A percentile compares a stretch with the other conserved stretches of the same genome.
Conservation (phyloP, 2,797 vertebrate genomes). For the Cyprinella venusta region DNA sequence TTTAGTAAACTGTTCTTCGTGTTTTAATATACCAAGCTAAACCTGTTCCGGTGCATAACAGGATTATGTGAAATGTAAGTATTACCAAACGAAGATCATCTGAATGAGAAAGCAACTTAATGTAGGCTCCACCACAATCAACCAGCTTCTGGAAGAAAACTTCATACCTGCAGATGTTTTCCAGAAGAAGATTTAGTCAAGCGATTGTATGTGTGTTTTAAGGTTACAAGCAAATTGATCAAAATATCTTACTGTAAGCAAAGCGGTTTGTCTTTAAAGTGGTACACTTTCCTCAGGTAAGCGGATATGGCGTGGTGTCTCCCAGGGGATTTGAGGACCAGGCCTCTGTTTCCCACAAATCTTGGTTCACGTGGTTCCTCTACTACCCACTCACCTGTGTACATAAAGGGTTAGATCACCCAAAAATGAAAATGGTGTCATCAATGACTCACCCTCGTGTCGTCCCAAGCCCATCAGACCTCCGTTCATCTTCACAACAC, state of each 20-base stretch:
- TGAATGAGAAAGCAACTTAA: conserved; percentile 65
- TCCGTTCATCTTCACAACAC: too few relatives aligned
- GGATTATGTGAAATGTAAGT: not conserved
- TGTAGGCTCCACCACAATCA: conserved; percentile 68
- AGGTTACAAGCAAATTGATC: not conserved
- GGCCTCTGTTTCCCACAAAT: conserved; percentile 60
- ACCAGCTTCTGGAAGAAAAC: conserved; percentile 64
- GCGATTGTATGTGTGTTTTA: not conserved
- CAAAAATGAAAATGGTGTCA: too few relatives aligned
- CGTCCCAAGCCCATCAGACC: too few relatives aligned
- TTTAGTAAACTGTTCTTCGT: not conserved
- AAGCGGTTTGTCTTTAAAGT: conserved; percentile 62
- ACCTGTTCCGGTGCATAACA: not conserved
- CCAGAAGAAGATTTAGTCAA: not conserved
- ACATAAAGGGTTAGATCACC: not conserved
- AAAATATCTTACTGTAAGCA: conserved; percentile 64
- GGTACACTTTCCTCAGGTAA: conserved; percentile 50
- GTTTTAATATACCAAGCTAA: not conserved
- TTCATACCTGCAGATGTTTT: conserved; percentile 63
- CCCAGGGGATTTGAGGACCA: conserved; percentile 68
- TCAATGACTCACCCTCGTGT: too few relatives aligned
- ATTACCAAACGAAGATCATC: conserved; percentile 64
- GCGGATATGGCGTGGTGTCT: conserved; percentile 66
- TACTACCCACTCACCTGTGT: conserved; percentile 62
- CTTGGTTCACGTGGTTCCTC: conserved; percentile 56